Evolutionary conservation across 2,797 vertebrate species (phyloP), one percentile per base, ranked within the genome.

Genomic region (Dryobates pubescens): DNA sequence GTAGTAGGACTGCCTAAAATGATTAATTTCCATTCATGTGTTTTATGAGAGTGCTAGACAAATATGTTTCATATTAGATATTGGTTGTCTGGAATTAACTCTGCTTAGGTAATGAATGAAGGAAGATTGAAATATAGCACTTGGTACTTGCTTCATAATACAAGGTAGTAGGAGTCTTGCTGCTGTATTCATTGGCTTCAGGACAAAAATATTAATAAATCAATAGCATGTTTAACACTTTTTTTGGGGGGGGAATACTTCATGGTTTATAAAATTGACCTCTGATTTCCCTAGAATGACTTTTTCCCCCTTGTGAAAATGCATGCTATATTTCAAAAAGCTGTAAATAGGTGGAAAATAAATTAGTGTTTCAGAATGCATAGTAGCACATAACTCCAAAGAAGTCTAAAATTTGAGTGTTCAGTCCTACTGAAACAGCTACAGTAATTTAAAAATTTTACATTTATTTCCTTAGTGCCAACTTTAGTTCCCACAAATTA

Each of bases 11-110:
- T 58, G 15, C 30, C 49, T 74, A 71, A 92, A 82, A 14, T 49
- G 13, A 71, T 71, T 64, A 76, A 57, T 82, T 87, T 11, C 17
- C 24, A 32, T 82, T 80, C 82, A 64, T 17, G 5, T 9, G 29
- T 96, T 89, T 85, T 54, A 64, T 80, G 16, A 80, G 24, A 61
- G 8, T 32, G 34, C 45, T 82, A 34, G 56, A 74, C 8, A 82
- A 86, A 68, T 20, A 7, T 68, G 11, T 10, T 91, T 91, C 62
- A 54, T 56, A 51, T 78, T 72, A 54, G 76, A 56, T 71, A 61
- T 23, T 58, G 6, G 7, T 64, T 87, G 17, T 49, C 45, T 72
- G 51, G 32, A 89, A 80, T 87, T 70, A 81, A 45, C 41, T 59
- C 7, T 62, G 17, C 17, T 32, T 49, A 78, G 26, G 27, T 47